These are phyloP conservation scores for Prosopocoilus inquinatus DNA, from an alignment of 2,888 invertebrate species.

Conservation along the genomic window DNA sequence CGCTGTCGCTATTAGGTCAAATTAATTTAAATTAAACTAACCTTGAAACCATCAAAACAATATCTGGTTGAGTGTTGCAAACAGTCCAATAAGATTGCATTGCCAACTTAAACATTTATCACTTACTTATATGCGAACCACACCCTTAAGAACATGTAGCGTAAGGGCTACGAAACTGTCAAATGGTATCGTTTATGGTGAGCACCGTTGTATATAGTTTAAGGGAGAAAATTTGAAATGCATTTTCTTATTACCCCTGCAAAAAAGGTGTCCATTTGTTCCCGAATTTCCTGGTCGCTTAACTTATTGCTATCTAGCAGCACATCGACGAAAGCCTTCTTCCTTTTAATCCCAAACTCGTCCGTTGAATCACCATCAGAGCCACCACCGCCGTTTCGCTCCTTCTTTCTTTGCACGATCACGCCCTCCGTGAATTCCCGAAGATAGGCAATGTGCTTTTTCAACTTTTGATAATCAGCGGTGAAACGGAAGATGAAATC, in stretches of 20 bases:
- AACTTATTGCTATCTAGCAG: conserved; percentile 52
- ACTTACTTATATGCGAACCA: no score
- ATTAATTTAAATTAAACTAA: no score
- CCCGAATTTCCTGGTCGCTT: conserved; percentile 53
- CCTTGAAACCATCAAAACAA: no score
- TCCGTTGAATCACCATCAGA: conserved; percentile 1
- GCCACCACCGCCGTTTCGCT: conserved; percentile 1
- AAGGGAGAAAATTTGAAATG: background rate
- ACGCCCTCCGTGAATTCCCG: conserved; percentile 22
- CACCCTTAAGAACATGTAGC: no score
- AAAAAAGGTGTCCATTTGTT: conserved; percentile 60
- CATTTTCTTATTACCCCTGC: conserved; percentile 49
- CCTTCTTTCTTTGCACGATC: conserved; percentile 23
- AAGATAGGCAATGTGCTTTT: conserved; percentile 20
- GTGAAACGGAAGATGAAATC: conserved; percentile 27
- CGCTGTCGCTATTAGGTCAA: no score
- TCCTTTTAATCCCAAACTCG: conserved; percentile 14
- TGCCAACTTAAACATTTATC: no score
- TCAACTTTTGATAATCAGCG: conserved; percentile 20
- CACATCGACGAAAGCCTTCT: conserved; percentile 18
- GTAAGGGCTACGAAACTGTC: no score
- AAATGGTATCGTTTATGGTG: no score
- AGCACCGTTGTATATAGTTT: no score
- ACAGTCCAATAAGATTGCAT: no score
- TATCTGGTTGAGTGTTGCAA: no score